Evolutionary conservation across 2,888 invertebrate species (phyloP).

Genomic region (Apamea sordens): DNA sequence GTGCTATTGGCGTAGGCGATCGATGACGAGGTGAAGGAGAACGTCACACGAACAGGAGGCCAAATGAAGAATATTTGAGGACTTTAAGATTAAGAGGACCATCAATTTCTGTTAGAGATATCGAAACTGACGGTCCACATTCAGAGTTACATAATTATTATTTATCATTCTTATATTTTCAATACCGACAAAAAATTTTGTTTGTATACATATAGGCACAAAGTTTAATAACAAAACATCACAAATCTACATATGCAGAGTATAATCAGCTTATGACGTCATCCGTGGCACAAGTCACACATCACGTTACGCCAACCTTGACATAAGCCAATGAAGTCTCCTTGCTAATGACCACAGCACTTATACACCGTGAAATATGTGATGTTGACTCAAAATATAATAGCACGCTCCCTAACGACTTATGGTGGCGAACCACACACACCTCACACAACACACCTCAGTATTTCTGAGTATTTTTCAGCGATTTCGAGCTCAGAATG

Average conservation of each 20-base stretch:
- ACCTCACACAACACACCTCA: background rate
- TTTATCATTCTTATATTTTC: conserved; percentile 28
- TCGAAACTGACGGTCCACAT: background rate
- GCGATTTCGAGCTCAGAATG: conserved; percentile 1
- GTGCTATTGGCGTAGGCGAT: no score
- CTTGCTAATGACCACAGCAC: conserved; percentile 62
- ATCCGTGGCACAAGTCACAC: conserved; percentile 48
- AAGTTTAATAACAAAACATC: conserved; percentile 48
- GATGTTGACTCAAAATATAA: conserved; percentile 53
- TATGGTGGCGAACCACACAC: conserved; percentile 22
- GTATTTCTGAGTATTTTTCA: conserved; percentile 17
- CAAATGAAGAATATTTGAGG: background rate
- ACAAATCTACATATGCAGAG: conserved; percentile 45
- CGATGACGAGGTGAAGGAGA: background rate
- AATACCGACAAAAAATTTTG: conserved; percentile 7
- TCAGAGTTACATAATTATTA: conserved; percentile 4
- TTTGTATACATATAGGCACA: conserved; percentile 31
- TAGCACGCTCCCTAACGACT: conserved; percentile 27
- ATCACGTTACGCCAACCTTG: conserved; percentile 60
- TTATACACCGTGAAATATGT: conserved; percentile 45
- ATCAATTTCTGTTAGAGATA: background rate
- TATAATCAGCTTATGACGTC: conserved; percentile 65
- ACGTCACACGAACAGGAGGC: background rate
- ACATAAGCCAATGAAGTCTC: conserved; percentile 61
- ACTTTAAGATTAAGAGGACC: background rate